Base-by-base conservation (phyloP, 2,888 invertebrate genomes). In the Anaspis maculata region DNA sequence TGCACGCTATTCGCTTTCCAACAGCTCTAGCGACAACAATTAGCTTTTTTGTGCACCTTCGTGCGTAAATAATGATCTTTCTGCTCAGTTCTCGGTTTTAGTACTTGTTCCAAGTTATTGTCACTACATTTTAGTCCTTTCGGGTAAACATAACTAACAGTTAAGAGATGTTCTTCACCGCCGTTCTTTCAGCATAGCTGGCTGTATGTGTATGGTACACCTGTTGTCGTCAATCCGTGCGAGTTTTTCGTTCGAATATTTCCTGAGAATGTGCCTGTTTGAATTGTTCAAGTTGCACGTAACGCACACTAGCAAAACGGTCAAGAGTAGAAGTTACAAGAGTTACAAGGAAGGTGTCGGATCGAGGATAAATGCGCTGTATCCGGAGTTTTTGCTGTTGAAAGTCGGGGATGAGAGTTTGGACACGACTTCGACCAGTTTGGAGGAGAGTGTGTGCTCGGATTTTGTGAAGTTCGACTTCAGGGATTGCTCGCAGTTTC, bases 251-350 rank as follows among this genome's bases (percentile, higher is more conserved):
- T n/a, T n/a, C n/a, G n/a, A n/a, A n/a, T n/a, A n/a, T n/a, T n/a
- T n/a, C n/a, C n/a, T 6, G 38, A 34, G 35, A 51, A 75, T 75
- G 75, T 75, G 75, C 56, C 70, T 75, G 51, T 58, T 75, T 10
- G 74, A 73, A 56, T 68, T 74, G 26, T 48, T 75, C 24, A 67
- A 73, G 4, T 55, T 74, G 14, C 74, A 74, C 42, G 70, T 74
- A 22, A 67, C 69, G 10, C 71, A 73, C 42, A 68, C 60, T 34
- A 70, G 71, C 13, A 44, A 36, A 27, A 30, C 30, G 23, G 41
- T 25, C 47, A 51, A 40, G 26, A 37, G 32, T 7, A 39, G 35
- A 13, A 59, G 68, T 16, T 42, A 32, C 16, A 31, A 39, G 25
- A 38, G 21, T 13, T 33, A 19, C 19, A 41, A 37, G 24, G 30